Base-by-base conservation (phyloP, 2,113 vertebrate species). In the Osmerus eperlanus region DNA sequence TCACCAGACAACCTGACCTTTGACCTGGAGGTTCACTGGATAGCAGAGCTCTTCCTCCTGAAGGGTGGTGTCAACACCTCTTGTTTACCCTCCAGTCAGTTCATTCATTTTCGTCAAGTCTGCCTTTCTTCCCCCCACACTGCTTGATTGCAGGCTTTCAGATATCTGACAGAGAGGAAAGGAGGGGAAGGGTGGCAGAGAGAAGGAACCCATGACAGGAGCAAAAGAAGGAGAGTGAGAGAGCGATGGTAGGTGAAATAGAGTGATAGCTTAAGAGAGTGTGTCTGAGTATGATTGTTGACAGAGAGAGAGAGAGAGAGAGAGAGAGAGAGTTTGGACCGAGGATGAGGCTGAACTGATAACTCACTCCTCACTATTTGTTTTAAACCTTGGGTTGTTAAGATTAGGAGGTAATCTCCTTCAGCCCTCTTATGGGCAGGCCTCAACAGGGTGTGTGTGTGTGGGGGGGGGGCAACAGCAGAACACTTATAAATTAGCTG, bases 71-170 rank as follows among this genome's bases (percentile, higher is more conserved):
- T 87, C 77, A 77, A 75, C 54, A 29, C 65, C 65, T 65, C 72
- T 78, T 87, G 83, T 87, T 87, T 85, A 81, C 72, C 62, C 73
- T 70, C 71, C 65, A 70, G 65, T 52, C 81, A 81, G 81, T 83
- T 83, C 72, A 80, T 75, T 65, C 29, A 80, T 84, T 83, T 81
- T 68, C 78, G 81, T 59, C 28, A 28, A 68, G 68, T 63, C 13
- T 16, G 75, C 29, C 47, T 79, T 79, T 82, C 75, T 68, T 65
- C 2, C 9, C 65, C 67, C 47, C 21, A 47, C 55, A 3, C 36
- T 51, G 32, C 29, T 32, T 36, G 28, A 29, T 25, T 18, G 32
- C 71, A 54, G 65, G 3, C 58, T 55, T 51, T 76, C 1, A n/a
- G 66, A 74, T 67, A 32, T 52, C 32, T 55, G 70, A 66, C 64